Percentiles rank a stretch among this genome's conserved stretches.
Conservation (phyloP, 2,888 invertebrate species). For the Agapostemon virescens region DNA sequence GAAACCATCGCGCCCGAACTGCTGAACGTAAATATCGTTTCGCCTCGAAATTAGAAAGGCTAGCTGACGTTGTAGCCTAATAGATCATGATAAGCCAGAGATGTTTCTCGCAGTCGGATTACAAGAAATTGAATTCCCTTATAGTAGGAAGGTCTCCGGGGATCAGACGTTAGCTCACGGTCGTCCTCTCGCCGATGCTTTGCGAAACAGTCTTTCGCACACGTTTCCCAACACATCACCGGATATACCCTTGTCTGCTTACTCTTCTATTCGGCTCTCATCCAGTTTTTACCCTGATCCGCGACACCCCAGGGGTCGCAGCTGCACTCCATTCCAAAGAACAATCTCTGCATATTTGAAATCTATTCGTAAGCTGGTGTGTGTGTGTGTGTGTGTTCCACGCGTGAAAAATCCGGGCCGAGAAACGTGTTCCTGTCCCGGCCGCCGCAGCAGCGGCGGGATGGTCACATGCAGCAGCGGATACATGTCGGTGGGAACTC, state of each 20-base stretch:
- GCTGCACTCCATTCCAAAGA: conserved; percentile 75
- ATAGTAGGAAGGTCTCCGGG: conserved; percentile 42
- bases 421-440: neutral
- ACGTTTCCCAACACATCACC: conserved; percentile 53
- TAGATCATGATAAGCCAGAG: conserved; percentile 44
- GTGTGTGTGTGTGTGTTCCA: neutral
- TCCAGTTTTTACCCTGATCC: conserved; percentile 68
- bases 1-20: neutral
- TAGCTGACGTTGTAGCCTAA: conserved; percentile 23
- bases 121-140: conserved; percentile 61
- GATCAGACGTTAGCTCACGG: conserved; percentile 49
- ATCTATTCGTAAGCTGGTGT: conserved; percentile 68
- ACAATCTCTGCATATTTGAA: conserved; percentile 78
- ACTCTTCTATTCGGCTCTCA: conserved; percentile 56
- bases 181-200: conserved; percentile 42
- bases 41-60: conserved; percentile 34
- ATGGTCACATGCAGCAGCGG: conserved; percentile 48
- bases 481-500: conserved; percentile 43
- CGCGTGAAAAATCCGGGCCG: neutral
- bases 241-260: conserved; percentile 50
- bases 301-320: conserved; percentile 72
- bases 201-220: conserved; percentile 50
- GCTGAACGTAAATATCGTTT: neutral
- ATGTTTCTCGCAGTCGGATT: conserved; percentile 49
- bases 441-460: neutral